Percentiles rank a stretch among this genome's conserved stretches.
Conservation (phyloP, 2,113 vertebrate genomes). For the Zapus hudsonius region DNA sequence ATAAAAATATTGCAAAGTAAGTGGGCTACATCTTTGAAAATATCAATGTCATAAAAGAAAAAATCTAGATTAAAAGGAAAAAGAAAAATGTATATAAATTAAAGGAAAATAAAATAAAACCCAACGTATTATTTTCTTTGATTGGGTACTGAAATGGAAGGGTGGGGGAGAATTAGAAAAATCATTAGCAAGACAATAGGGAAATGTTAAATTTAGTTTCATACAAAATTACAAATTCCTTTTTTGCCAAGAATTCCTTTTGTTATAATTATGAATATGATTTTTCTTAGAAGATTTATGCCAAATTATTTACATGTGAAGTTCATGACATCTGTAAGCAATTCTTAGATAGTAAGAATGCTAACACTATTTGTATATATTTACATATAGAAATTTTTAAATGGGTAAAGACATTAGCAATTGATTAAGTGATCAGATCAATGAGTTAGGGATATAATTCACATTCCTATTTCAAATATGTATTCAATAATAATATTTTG, state of each 20-base stretch:
- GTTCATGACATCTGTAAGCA: background rate
- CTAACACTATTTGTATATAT: background rate
- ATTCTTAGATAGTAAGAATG: constrained; percentile 52
- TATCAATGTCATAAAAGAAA: background rate
- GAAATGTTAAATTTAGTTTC: background rate
- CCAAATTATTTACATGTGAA: constrained; percentile 37
- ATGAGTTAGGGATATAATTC: background rate
- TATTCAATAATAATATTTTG: constrained; percentile 10
- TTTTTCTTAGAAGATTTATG: background rate
- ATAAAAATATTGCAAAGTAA: constrained; percentile 32
- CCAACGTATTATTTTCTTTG: background rate
- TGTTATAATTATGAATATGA: background rate
- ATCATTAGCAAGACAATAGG: background rate
- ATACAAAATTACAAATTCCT: constrained; percentile 16
- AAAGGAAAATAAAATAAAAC: constrained; percentile 2
- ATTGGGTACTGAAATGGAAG: background rate
- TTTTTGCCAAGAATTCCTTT: constrained; percentile 27
- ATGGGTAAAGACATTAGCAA: constrained; percentile 32
- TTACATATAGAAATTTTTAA: constrained; percentile 8
- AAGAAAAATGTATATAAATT: background rate
- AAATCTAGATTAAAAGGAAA: constrained; percentile 12
- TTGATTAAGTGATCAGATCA: background rate
- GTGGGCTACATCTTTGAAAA: background rate
- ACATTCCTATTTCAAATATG: background rate
- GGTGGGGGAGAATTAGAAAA: background rate